Conservation (phyloP, 2,888 invertebrate species). For the Exephanes ischioxanthus region DNA sequence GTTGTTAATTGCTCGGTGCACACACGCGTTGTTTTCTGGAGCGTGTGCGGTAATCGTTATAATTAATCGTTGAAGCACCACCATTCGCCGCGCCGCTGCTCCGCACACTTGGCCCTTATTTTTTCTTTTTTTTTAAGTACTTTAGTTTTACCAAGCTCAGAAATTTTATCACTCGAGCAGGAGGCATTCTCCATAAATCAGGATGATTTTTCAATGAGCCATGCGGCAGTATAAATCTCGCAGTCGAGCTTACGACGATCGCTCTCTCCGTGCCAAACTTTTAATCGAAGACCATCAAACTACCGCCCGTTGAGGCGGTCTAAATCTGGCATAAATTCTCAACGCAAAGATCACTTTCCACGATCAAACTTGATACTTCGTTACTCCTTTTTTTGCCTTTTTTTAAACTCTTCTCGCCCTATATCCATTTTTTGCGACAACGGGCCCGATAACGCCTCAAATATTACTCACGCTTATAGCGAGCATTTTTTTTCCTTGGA, state of each 20-base stretch:
- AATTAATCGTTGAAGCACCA: slow-evolving; percentile 25
- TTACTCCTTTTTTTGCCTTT: not conserved
- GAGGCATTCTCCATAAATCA: slow-evolving; percentile 28
- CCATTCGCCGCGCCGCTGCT: not conserved
- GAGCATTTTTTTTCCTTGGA: slow-evolving; percentile 7
- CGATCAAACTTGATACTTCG: not conserved
- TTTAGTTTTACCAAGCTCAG: not conserved
- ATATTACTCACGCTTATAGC: slow-evolving; percentile 35
- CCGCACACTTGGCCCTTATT: not conserved
- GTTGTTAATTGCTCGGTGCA: slow-evolving; percentile 40
- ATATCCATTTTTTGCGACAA: not conserved
- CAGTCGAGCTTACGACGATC: slow-evolving; percentile 21
- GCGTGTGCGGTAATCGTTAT: slow-evolving; percentile 18
- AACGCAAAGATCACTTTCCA: slow-evolving; percentile 23
- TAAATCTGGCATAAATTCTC: slow-evolving; percentile 31
- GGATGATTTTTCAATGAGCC: slow-evolving; percentile 44
- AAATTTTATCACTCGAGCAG: slow-evolving; percentile 30
- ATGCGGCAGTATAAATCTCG: slow-evolving; percentile 13
- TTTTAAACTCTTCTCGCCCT: not conserved
- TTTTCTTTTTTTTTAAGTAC: not conserved
- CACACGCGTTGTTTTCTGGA: not conserved
- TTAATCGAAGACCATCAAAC: slow-evolving; percentile 43
- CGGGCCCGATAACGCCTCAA: not conserved
- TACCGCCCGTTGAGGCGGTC: not conserved
- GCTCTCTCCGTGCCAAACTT: slow-evolving; percentile 44